Conservation (phyloP, 1,140 invertebrate species). For the Heliothis virescens region DNA sequence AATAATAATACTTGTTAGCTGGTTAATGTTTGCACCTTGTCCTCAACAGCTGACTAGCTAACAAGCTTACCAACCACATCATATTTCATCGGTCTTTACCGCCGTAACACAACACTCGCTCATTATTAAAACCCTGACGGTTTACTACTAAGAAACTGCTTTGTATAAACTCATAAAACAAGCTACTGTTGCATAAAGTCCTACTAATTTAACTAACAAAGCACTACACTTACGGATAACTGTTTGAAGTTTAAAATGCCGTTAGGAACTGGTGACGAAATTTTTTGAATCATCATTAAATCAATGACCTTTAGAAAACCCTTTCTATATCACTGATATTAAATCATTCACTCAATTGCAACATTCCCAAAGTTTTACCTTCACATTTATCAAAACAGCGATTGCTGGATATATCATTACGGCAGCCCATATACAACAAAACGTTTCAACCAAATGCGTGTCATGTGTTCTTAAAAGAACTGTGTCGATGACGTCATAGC, state of each 20-base stretch:
- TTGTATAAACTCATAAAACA: constrained; percentile 25
- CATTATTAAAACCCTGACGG: constrained; percentile 8
- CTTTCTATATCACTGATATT: neutral
- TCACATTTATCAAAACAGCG: too few species aligned
- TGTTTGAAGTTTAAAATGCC: constrained; percentile 7
- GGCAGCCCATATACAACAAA: neutral
- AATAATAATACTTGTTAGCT: neutral
- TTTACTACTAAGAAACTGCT: constrained; percentile 20
- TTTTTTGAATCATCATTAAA: constrained; percentile 1
- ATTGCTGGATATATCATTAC: too few species aligned
- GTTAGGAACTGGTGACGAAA: neutral
- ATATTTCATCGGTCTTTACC: constrained; percentile 30
- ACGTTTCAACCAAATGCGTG: constrained; percentile 14
- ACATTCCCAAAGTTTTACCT: too few species aligned
- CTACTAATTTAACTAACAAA: constrained; percentile 35
- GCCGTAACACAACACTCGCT: constrained; percentile 33
- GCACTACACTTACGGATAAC: constrained; percentile 6
- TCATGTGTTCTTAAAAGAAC: neutral
- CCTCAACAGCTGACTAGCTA: constrained; percentile 33
- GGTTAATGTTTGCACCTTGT: constrained; percentile 39
- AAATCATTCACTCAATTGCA: too few species aligned
- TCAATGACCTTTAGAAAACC: constrained; percentile 17
- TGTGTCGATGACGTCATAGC: constrained; percentile 31
- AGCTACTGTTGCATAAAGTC: constrained; percentile 2
- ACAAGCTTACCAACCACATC: constrained; percentile 22